Conservation (phyloP, 2,888 invertebrate genomes). For the Pyrrhosoma nymphula region DNA sequence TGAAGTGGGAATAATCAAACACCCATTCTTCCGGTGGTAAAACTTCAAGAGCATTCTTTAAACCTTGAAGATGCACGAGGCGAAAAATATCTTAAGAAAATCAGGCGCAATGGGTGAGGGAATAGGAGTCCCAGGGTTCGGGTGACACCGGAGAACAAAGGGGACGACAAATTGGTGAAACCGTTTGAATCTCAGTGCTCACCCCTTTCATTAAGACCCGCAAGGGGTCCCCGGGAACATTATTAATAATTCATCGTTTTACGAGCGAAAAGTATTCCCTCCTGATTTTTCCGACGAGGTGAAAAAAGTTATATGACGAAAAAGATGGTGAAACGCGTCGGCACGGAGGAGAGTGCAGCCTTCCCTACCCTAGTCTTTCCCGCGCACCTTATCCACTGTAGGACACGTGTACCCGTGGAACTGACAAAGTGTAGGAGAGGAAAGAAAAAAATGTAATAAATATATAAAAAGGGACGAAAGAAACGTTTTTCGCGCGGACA, state of each 20-base stretch:
- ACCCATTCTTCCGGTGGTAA: too few relatives aligned
- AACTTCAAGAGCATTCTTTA: neutral
- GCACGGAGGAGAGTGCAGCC: neutral
- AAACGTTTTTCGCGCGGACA: neutral
- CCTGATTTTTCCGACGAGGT: neutral
- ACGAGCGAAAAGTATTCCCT: neutral
- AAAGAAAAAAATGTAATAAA: too few relatives aligned
- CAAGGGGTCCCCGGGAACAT: neutral
- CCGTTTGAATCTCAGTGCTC: neutral
- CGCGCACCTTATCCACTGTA: neutral
- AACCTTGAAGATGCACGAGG: neutral
- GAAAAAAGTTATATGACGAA: neutral
- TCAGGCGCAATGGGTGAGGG: neutral
- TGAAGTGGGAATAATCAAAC: too few relatives aligned
- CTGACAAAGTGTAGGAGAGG: neutral
- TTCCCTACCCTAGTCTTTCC: neutral
- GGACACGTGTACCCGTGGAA: constrained; percentile 15
- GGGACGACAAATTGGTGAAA: neutral
- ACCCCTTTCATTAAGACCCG: neutral
- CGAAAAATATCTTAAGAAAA: neutral
- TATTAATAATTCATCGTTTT: constrained; percentile 23
- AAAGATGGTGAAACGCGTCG: neutral
- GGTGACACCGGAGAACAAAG: neutral
- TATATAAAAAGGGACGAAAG: neutral
- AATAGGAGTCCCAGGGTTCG: neutral